Conservation (phyloP, 2,888 invertebrate species). For the Chymomyza fuscimana region DNA sequence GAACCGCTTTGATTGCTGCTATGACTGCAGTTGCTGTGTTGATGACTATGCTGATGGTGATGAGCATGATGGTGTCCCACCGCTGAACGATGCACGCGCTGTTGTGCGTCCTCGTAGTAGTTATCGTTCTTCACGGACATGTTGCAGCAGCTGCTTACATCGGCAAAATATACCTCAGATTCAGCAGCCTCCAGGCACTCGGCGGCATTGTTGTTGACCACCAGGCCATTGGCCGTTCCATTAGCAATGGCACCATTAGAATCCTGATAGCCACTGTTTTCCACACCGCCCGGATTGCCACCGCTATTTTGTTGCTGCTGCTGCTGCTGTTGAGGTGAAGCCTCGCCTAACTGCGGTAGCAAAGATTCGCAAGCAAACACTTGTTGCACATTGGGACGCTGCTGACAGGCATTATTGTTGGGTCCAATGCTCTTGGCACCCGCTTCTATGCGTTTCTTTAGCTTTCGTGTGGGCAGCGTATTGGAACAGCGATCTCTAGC, state of each 20-base stretch:
- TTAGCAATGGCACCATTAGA: slow-evolving; percentile 64
- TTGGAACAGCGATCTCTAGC: slow-evolving; percentile 81
- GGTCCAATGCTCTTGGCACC: slow-evolving; percentile 79
- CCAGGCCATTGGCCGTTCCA: slow-evolving; percentile 22
- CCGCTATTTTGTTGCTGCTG: slow-evolving; percentile 26
- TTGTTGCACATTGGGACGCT: slow-evolving; percentile 81
- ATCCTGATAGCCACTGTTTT: slow-evolving; percentile 87
- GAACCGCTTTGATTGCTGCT: slow-evolving; percentile 58
- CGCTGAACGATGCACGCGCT: slow-evolving; percentile 35
- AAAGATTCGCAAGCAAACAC: slow-evolving; percentile 61
- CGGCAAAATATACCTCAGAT: slow-evolving; percentile 92
- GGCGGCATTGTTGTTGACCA: slow-evolving; percentile 43
- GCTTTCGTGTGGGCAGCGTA: slow-evolving; percentile 82
- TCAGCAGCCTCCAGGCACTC: slow-evolving; percentile 83
- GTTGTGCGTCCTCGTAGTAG: slow-evolving; percentile 78
- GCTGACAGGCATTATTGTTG: slow-evolving; percentile 65
- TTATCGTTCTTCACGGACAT: slow-evolving; percentile 83
- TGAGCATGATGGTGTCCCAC: slow-evolving; percentile 43
- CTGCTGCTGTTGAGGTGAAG: slow-evolving; percentile 53
- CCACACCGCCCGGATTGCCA: slow-evolving; percentile 84
- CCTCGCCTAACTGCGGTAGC: neutral
- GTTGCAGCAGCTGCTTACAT: slow-evolving; percentile 91
- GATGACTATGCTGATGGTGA: slow-evolving; percentile 52
- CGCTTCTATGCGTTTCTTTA: slow-evolving; percentile 81
- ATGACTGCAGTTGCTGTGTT: slow-evolving; percentile 66